Percentiles rank a stretch among this genome's conserved stretches.
These are phyloP conservation scores for Monoplex corrugatus DNA, from an alignment of 2,888 invertebrate genomes.

Conservation along the genomic window DNA sequence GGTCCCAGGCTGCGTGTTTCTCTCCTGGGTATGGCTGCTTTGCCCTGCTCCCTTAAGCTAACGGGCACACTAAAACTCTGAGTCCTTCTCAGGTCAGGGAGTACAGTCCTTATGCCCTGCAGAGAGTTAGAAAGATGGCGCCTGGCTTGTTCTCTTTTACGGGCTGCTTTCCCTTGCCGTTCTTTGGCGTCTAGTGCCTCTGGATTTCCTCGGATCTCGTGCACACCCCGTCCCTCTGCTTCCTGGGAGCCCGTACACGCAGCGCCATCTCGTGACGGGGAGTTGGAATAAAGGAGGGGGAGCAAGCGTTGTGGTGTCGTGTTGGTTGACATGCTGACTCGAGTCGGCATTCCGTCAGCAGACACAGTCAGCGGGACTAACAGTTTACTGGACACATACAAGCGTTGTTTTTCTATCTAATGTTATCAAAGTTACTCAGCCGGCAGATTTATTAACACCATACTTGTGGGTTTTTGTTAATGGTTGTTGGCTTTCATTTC, in stretches of 20 bases:
- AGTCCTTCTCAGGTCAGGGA: conserved; percentile 39
- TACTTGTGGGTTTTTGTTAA: too few relatives aligned
- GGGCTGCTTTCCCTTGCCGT: conserved; percentile 13
- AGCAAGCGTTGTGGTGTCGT: background rate
- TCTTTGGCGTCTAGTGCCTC: background rate
- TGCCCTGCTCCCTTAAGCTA: background rate
- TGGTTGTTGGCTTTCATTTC: too few relatives aligned
- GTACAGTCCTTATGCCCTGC: conserved; percentile 30
- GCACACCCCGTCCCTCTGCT: background rate
- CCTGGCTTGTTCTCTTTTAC: conserved; percentile 32
- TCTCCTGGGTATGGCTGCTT: background rate
- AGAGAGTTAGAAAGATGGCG: conserved; percentile 44
- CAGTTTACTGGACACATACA: too few relatives aligned
- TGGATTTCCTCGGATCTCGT: background rate
- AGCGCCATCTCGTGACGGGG: background rate
- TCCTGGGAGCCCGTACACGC: background rate
- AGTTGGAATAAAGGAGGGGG: conserved; percentile 2
- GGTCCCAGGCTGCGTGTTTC: conserved; percentile 32
- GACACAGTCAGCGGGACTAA: too few relatives aligned
- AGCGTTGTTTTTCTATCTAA: too few relatives aligned
- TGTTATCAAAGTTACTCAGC: too few relatives aligned
- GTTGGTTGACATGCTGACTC: conserved; percentile 2
- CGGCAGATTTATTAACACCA: too few relatives aligned
- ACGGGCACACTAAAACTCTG: conserved; percentile 35
- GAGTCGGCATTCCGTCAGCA: background rate